phyloP scores from a whole-genome alignment of 2,888 invertebrate genomes.

The Drosophila pegasa region DNA sequence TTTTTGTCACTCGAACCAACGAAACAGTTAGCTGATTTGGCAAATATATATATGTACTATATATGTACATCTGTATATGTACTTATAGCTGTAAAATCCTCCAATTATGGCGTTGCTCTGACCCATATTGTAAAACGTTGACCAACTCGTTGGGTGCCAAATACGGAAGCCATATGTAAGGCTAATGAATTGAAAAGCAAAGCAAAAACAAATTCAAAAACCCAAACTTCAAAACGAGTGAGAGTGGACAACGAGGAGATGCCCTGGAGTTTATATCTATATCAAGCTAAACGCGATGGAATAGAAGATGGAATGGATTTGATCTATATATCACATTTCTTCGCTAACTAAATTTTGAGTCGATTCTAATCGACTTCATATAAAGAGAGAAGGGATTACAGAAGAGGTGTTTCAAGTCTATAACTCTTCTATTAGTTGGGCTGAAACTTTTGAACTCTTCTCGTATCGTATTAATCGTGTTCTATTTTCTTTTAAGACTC shows the following conservation, averaged over 20 bases:
- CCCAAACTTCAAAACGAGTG: conserved; percentile 21
- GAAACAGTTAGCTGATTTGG: conserved; percentile 38
- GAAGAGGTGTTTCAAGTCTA: neutral
- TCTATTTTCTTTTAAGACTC: too few species aligned
- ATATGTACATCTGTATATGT: neutral
- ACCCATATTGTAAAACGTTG: conserved; percentile 50
- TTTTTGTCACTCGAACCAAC: conserved; percentile 31
- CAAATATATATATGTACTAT: conserved; percentile 15
- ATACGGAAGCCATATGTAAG: conserved; percentile 79
- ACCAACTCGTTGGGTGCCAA: conserved; percentile 56
- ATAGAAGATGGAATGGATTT: too few species aligned
- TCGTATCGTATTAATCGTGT: too few species aligned
- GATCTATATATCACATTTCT: too few species aligned
- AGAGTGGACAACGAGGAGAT: neutral
- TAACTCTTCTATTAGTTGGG: neutral
- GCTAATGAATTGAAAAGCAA: conserved; percentile 75
- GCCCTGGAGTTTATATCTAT: too few species aligned
- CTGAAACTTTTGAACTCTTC: neutral
- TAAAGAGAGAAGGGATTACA: too few species aligned
- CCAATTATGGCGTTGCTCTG: conserved; percentile 32
- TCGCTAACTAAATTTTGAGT: too few species aligned
- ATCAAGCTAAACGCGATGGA: too few species aligned
- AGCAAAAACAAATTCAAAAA: conserved; percentile 36
- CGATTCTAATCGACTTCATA: too few species aligned
- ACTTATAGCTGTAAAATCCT: conserved; percentile 50